Evolutionary conservation across 1,140 invertebrate species (phyloP).

Genomic region (Holcopasites calliopsidis): DNA sequence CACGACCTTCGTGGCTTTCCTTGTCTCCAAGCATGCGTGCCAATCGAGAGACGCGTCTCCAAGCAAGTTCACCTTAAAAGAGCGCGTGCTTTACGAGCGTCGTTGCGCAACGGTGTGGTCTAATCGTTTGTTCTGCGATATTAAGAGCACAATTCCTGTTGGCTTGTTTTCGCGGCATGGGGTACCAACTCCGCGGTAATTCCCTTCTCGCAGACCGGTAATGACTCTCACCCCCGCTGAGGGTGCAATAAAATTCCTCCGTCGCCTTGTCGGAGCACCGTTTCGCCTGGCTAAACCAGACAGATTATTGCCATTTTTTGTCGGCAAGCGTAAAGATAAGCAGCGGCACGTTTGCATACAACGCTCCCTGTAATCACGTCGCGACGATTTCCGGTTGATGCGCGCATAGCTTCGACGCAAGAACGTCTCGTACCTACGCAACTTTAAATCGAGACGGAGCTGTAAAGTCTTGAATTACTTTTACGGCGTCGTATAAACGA

Average conservation of each 20-base stretch:
- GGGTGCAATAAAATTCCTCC: conserved; percentile 52
- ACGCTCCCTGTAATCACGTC: not conserved
- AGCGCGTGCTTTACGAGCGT: conserved; percentile 56
- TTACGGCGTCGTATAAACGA: conserved; percentile 25
- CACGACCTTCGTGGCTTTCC: not conserved
- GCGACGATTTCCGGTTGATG: not conserved
- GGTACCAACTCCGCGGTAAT: conserved; percentile 11
- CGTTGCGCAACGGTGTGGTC: conserved; percentile 31
- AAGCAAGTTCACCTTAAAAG: no score
- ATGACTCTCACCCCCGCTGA: conserved; percentile 32
- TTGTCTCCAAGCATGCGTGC: not conserved
- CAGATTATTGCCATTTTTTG: conserved; percentile 15
- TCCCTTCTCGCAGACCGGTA: conserved; percentile 34
- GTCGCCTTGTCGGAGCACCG: not conserved
- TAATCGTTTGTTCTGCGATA: conserved; percentile 58
- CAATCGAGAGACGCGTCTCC: not conserved
- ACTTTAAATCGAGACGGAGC: conserved; percentile 10
- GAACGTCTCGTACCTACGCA: not conserved
- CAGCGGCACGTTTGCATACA: not conserved
- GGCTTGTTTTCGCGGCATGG: conserved; percentile 21
- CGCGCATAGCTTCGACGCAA: no score
- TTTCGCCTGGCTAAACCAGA: not conserved
- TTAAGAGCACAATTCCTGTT: conserved; percentile 51
- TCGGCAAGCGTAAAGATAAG: conserved; percentile 1
- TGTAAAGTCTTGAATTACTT: conserved; percentile 21